A percentile compares a stretch with the other conserved stretches of the same genome.
These are phyloP conservation scores for Pseudopleuronectes americanus DNA, from an alignment of 2,797 vertebrate genomes.

Conservation along the genomic window DNA sequence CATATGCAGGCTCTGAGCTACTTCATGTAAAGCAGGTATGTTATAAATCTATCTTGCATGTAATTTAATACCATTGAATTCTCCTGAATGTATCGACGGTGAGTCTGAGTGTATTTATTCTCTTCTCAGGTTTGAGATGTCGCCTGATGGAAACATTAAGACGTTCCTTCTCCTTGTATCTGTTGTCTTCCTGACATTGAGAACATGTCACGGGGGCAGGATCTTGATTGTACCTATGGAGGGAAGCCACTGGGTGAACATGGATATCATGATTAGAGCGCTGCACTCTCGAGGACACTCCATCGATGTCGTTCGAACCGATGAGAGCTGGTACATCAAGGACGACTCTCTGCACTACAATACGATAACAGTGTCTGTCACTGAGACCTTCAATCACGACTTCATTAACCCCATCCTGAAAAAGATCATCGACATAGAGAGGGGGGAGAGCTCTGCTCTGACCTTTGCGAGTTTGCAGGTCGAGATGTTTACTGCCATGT, in stretches of 20 bases:
- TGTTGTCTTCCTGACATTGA: conserved; percentile 26
- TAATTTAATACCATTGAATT: neutral
- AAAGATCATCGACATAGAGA: conserved; percentile 22
- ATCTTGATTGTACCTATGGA: conserved; percentile 69
- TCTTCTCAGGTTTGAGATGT: conserved; percentile 52
- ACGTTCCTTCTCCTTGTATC: conserved; percentile 26
- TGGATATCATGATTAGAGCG: conserved; percentile 67
- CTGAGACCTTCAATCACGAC: conserved; percentile 53
- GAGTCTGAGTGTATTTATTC: neutral
- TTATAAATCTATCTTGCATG: neutral
- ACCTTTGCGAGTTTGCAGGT: conserved; percentile 48
- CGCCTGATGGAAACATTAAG: neutral
- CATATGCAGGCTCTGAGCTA: neutral
- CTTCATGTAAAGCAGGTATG: conserved; percentile 42
- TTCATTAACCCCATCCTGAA: conserved; percentile 56
- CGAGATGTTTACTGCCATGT: conserved; percentile 57
- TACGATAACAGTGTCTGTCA: conserved; percentile 25
- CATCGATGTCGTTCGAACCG: conserved; percentile 59
- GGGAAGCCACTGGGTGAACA: conserved; percentile 81
- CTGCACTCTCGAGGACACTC: conserved; percentile 66
- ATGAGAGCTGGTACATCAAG: conserved; percentile 64
- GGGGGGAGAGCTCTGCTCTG: conserved; percentile 39
- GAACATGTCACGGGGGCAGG: conserved; percentile 34
- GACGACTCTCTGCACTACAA: conserved; percentile 42
- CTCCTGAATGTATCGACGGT: too few relatives aligned